Percentiles rank a stretch among this genome's conserved stretches.
Evolutionary conservation across 2,888 invertebrate genomes (phyloP).

Genomic region (Phaonia tiefii): DNA sequence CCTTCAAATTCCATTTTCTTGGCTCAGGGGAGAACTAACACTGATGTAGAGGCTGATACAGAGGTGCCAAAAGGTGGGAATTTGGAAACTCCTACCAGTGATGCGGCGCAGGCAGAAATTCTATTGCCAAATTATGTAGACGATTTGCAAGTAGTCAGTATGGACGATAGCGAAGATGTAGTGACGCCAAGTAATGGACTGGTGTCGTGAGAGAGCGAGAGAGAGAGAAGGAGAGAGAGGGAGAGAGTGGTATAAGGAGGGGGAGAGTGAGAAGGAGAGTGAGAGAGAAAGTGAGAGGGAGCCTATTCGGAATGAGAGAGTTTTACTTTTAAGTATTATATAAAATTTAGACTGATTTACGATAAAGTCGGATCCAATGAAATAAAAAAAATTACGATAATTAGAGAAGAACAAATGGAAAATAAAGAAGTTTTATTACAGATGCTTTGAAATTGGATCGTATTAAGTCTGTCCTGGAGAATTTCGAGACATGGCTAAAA

Average conservation of each 20-base stretch:
- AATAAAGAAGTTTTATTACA: too few species aligned
- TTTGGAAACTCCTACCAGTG: not conserved
- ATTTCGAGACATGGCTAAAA: too few species aligned
- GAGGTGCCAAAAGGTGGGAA: not conserved
- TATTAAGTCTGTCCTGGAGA: too few species aligned
- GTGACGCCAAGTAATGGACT: conserved; percentile 14
- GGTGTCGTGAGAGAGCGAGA: conserved; percentile 8
- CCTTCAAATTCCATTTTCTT: conserved; percentile 52
- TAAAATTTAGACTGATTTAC: conserved; percentile 63
- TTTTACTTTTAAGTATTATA: conserved; percentile 54
- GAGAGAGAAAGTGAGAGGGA: not conserved
- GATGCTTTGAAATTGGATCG: too few species aligned
- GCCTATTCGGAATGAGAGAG: not conserved
- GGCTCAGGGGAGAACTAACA: conserved; percentile 60
- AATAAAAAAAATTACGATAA: too few species aligned
- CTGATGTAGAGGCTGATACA: conserved; percentile 49
- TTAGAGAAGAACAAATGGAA: too few species aligned
- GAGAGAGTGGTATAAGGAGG: too few species aligned
- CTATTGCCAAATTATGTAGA: conserved; percentile 22
- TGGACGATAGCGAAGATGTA: not conserved
- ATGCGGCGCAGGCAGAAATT: not conserved
- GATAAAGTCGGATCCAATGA: conserved; percentile 29
- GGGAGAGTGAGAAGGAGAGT: not conserved
- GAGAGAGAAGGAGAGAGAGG: not conserved
- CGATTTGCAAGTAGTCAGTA: conserved; percentile 34